Conservation (phyloP, 2,113 vertebrate genomes). For the Columba livia region DNA sequence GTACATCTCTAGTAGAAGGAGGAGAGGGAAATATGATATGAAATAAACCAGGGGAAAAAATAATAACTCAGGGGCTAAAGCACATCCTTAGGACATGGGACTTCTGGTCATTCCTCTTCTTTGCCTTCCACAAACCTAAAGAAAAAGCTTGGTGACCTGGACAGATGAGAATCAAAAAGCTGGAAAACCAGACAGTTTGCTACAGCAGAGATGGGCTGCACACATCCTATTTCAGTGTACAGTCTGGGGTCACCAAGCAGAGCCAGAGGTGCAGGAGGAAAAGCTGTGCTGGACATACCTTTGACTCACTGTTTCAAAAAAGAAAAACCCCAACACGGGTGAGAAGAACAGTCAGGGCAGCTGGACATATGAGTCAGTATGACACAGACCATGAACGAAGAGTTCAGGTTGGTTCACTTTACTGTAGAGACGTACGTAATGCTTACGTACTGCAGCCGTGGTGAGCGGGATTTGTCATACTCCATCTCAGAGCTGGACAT, state of each 20-base stretch:
- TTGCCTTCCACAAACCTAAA: not conserved
- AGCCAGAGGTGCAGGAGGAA: not conserved
- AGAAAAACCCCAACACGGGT: not conserved
- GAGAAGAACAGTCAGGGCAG: not conserved
- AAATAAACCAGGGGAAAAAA: not conserved
- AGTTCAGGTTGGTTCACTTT: not conserved
- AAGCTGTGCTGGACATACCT: not conserved
- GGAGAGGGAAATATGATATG: not conserved
- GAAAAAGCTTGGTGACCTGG: not conserved
- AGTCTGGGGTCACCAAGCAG: not conserved
- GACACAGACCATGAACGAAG: not conserved
- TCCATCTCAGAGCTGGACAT: not conserved
- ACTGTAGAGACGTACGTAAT: rapidly evolving
- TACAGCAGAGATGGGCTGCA: not conserved
- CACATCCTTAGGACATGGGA: not conserved
- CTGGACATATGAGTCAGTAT: not conserved
- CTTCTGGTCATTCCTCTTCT: not conserved
- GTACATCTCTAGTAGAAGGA: not conserved
- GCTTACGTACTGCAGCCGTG: rapidly evolving
- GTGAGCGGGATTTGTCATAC: not conserved
- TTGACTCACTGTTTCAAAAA: not conserved
- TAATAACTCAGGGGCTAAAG: not conserved
- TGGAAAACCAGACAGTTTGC: not conserved
- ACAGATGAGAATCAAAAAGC: not conserved
- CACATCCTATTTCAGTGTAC: rapidly evolving